phyloP scores from a whole-genome alignment of 2,888 invertebrate species.

The Acanthoscelides obtectus region DNA sequence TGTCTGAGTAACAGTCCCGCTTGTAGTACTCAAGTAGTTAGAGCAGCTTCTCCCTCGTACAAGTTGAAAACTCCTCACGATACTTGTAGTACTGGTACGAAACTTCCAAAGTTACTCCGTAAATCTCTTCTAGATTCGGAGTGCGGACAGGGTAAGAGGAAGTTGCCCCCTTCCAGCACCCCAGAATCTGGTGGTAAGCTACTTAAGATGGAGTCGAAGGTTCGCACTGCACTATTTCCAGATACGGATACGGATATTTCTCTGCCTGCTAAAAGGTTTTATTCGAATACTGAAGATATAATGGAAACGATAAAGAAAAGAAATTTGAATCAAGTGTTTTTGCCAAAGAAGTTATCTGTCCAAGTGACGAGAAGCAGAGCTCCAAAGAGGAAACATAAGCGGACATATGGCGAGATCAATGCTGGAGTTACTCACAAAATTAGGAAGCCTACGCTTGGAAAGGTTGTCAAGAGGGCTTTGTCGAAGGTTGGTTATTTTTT shows the following conservation, averaged over 20 bases:
- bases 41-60: constrained; percentile 29
- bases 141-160: constrained; percentile 25
- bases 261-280: constrained; percentile 54
- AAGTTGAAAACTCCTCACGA: constrained; percentile 44
- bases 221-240: constrained; percentile 43
- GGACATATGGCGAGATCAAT: constrained; percentile 55
- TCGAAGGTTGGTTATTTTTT: constrained; percentile 25
- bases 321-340: not conserved
- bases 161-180: constrained; percentile 21
- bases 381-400: not conserved
- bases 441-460: constrained; percentile 55
- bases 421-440: constrained; percentile 62
- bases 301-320: constrained; percentile 15
- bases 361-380: not conserved
- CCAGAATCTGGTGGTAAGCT: constrained; percentile 20
- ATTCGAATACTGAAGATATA: constrained; percentile 46
- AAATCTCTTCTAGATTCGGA: constrained; percentile 35
- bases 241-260: constrained; percentile 38
- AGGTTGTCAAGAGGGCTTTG: constrained; percentile 25
- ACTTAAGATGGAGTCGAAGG: constrained; percentile 35
- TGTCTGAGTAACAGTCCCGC: constrained; percentile 19
- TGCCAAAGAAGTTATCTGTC: not conserved
- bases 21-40: constrained; percentile 13
- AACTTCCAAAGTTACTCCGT: constrained; percentile 37
- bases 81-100: constrained; percentile 30